phyloP scores from a whole-genome alignment of 1,140 invertebrate genomes.

The Bombus terrestris region DNA sequence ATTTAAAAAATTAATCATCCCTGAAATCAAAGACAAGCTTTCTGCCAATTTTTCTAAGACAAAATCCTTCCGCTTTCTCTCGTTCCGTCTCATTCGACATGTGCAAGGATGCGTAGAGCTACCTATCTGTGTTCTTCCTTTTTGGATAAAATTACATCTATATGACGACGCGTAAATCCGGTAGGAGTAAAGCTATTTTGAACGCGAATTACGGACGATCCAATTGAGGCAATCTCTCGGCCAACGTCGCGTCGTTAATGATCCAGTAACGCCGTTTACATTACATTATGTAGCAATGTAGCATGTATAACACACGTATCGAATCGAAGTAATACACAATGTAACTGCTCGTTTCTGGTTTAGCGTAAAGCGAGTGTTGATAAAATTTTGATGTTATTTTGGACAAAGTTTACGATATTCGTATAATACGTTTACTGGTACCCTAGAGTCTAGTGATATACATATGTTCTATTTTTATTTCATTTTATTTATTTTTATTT shows the following conservation, averaged over 20 bases:
- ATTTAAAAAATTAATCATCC: neutral
- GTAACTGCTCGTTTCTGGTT: slow-evolving; percentile 1
- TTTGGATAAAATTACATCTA: neutral
- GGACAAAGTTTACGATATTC: neutral
- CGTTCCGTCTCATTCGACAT: too few relatives aligned
- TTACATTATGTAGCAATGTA: slow-evolving; percentile 7
- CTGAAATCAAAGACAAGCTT: neutral
- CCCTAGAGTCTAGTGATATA: too few relatives aligned
- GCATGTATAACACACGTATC: neutral
- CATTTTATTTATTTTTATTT: too few relatives aligned
- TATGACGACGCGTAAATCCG: neutral
- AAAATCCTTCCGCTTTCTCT: neutral
- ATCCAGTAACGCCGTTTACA: slow-evolving; percentile 44
- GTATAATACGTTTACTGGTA: too few relatives aligned
- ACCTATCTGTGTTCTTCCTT: neutral
- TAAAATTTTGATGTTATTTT: neutral
- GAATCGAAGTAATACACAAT: neutral
- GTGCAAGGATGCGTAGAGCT: neutral
- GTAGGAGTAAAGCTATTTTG: neutral
- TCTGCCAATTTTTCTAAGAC: neutral
- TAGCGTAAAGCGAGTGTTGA: neutral
- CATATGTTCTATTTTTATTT: too few relatives aligned
- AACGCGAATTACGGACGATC: slow-evolving; percentile 29
- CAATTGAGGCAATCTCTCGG: slow-evolving; percentile 36
- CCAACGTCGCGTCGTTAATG: slow-evolving; percentile 39